Evolutionary conservation across 2,888 invertebrate genomes (phyloP), one percentile per base, ranked within the genome.

Genomic region (Cheilosia vulpina): DNA sequence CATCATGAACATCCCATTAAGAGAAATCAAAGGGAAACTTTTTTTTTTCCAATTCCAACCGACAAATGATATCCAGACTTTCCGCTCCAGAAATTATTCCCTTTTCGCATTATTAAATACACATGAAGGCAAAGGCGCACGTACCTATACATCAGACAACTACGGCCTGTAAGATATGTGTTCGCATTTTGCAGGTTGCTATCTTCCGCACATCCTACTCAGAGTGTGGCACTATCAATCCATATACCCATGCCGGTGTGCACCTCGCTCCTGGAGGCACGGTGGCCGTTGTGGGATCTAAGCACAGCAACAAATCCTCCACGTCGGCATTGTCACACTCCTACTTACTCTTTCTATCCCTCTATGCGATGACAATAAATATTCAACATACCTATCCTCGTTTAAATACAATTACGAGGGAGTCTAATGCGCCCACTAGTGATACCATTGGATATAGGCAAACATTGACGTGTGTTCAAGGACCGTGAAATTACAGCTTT

Each of bases 341-440:
- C 66, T 68, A 55, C 27, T 55, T 55, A 2, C n/a, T n/a, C 41
- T 6, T 17, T 13, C 66, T 45, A 15, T 17, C 17, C 5, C n/a
- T 38, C 4, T 38, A 15, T 15, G 41, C 31, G 66, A 68, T 68
- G 76, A 68, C 55, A 69, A 69, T 77, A 71, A 78, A 78, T 78
- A 77, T 78, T 71, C 77, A 69, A 71, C 71, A 62, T 63, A 71
- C 71, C 55, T 63, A 71, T 50, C 71, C 58, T 62, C 60, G 68
- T 69, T 78, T 45, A 78, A 71, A 71, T 69, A 63, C 62, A 71
- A 78, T 71, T 71, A 63, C 38, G 15, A 27, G 47, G 47, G 62
- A 78, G 31, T 71, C 45, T 69, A 62, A 71, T 38, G 55, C 62
- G 41, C 45, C 7, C 45, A 62, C 41, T 17, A 21, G 41, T 17